Percentiles rank a stretch among this genome's conserved stretches.
These are phyloP conservation scores for Drosophila sturtevanti DNA, from an alignment of 1,140 invertebrate genomes.

Conservation along the genomic window DNA sequence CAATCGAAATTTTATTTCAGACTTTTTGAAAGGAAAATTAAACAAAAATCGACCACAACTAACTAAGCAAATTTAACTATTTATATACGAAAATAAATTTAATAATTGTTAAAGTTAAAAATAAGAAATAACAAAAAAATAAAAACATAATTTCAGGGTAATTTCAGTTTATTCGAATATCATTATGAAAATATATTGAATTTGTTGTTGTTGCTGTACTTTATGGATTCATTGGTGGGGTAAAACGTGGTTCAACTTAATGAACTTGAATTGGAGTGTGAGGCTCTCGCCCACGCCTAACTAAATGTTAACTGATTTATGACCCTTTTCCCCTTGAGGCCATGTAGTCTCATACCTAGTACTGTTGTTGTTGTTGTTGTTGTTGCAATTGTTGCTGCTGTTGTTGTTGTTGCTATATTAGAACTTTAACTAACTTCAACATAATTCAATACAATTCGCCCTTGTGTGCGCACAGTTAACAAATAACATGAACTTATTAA, in stretches of 20 bases:
- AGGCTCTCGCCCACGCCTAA: not conserved
- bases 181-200: not conserved
- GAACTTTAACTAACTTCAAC: constrained; percentile 16
- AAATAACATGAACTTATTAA: constrained; percentile 82
- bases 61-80: too few relatives aligned
- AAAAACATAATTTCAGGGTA: too few relatives aligned
- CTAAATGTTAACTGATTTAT: constrained; percentile 8
- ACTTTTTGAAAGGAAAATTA: too few relatives aligned
- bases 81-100: too few relatives aligned
- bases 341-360: not conserved
- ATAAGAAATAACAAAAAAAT: too few relatives aligned
- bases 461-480: constrained; percentile 71
- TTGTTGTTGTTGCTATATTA: constrained; percentile 1
- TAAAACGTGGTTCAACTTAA: not conserved
- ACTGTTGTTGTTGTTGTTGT: not conserved
- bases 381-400: constrained; percentile 5
- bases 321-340: not conserved
- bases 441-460: constrained; percentile 61
- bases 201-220: not conserved
- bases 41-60: too few relatives aligned
- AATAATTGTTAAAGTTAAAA: too few relatives aligned
- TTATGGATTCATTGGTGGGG: not conserved
- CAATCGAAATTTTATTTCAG: too few relatives aligned
- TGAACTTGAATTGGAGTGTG: not conserved
- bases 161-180: too few relatives aligned